Conservation (phyloP, 2,797 vertebrate genomes). For the Anomalospiza imberbis region DNA sequence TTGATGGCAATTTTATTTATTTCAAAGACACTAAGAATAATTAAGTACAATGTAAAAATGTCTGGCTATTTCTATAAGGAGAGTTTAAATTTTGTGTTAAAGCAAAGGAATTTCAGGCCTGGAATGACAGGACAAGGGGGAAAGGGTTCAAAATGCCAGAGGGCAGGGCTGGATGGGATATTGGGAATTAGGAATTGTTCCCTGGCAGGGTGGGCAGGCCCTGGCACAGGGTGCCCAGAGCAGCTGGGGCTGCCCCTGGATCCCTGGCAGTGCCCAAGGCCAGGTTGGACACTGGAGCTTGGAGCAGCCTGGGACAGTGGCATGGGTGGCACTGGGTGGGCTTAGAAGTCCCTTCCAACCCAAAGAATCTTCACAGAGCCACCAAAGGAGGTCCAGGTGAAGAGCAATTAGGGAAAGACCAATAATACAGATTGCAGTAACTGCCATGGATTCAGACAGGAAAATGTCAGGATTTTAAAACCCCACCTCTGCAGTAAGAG, state of each 20-base stretch:
- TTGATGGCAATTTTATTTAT: neutral
- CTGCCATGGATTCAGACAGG: neutral
- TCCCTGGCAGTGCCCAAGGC: neutral
- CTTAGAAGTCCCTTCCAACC: neutral
- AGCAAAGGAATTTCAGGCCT: neutral
- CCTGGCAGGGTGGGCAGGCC: neutral
- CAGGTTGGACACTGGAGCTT: neutral
- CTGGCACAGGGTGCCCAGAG: neutral
- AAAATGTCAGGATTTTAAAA: neutral
- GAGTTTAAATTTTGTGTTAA: neutral
- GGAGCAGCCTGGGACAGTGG: neutral
- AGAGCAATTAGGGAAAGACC: neutral
- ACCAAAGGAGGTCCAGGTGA: neutral
- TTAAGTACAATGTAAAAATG: neutral
- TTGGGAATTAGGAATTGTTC: neutral
- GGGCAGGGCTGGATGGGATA: rapidly evolving
- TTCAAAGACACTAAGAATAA: neutral
- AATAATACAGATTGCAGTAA: neutral
- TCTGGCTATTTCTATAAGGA: neutral
- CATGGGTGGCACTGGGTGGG: rapidly evolving
- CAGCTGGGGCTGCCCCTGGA: neutral
- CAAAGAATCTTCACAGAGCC: neutral
- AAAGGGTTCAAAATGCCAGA: neutral
- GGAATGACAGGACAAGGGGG: neutral
- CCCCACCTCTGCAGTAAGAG: neutral